A percentile compares a stretch with the other conserved stretches of the same genome.
Conservation (phyloP, 2,888 invertebrate species). For the Sarcophaga subvicina region DNA sequence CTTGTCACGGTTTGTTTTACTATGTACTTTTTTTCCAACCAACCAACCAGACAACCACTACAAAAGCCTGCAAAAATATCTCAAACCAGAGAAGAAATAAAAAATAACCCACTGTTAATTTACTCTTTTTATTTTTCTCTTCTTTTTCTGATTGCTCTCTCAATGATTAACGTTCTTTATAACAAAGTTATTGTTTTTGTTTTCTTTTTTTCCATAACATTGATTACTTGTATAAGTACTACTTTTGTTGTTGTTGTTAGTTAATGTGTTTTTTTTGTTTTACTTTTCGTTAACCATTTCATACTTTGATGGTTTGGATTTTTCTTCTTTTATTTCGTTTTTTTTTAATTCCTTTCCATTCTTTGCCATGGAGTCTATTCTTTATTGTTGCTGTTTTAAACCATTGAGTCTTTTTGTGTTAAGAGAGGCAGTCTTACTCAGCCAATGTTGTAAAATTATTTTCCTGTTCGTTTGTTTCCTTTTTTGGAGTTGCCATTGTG, state of each 20-base stretch:
- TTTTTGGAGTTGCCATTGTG: too few relatives aligned
- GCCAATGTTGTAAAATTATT: too few relatives aligned
- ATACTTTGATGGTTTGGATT: constrained; percentile 18
- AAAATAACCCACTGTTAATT: constrained; percentile 32
- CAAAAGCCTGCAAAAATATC: constrained; percentile 9
- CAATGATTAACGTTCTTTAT: constrained; percentile 40
- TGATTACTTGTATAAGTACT: not conserved
- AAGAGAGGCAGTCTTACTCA: too few relatives aligned
- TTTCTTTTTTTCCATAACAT: not conserved
- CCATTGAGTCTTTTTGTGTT: too few relatives aligned
- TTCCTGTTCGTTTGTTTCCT: too few relatives aligned
- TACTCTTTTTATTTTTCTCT: constrained; percentile 14
- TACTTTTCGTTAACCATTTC: constrained; percentile 16
- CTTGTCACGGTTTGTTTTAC: constrained; percentile 7
- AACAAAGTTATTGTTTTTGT: not conserved
- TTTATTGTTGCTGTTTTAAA: too few relatives aligned
- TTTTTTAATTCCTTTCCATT: constrained; percentile 9
- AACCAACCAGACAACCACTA: constrained; percentile 7
- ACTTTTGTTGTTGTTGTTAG: not conserved
- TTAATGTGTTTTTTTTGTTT: constrained; percentile 43
- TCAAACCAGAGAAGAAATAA: not conserved
- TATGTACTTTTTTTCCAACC: constrained; percentile 13
- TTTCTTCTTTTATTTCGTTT: constrained; percentile 4
- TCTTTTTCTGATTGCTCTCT: constrained; percentile 9
- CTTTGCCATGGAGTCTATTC: not conserved